Evolutionary conservation across 2,888 invertebrate species (phyloP).

Genomic region (Stomorhina lunata): DNA sequence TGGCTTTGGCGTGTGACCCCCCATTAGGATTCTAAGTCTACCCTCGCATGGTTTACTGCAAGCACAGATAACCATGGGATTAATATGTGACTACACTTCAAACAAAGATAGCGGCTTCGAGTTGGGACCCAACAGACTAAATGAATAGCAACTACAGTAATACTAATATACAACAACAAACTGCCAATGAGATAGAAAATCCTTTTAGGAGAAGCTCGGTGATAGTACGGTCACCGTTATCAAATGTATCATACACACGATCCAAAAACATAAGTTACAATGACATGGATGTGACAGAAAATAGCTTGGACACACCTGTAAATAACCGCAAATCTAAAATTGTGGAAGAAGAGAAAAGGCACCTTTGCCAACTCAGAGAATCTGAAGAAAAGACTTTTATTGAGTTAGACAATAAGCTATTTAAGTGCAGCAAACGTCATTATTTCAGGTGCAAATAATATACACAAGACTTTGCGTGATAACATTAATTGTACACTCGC

Average conservation of each 20-base stretch:
- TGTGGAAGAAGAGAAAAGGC: neutral
- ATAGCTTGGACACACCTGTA: too few species aligned
- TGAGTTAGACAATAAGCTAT: neutral
- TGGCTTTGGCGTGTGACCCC: too few species aligned
- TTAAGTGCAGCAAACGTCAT: neutral
- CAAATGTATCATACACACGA: too few species aligned
- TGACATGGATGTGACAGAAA: too few species aligned
- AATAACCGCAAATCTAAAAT: neutral
- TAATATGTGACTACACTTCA: neutral
- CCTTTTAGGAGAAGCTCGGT: neutral
- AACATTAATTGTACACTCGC: neutral
- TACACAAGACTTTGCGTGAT: too few species aligned
- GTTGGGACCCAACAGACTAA: neutral
- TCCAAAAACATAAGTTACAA: too few species aligned
- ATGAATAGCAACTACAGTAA: neutral
- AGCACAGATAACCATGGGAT: neutral
- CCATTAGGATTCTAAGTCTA: too few species aligned
- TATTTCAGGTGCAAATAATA: neutral
- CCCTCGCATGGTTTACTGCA: too few species aligned
- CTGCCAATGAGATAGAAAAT: neutral
- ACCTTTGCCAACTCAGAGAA: neutral
- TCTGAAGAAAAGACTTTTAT: neutral
- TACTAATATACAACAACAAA: too few species aligned
- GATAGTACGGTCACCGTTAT: too few species aligned
- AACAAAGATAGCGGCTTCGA: neutral